Conservation (phyloP, 2,113 vertebrate species). For the Baryphthengus martii region DNA sequence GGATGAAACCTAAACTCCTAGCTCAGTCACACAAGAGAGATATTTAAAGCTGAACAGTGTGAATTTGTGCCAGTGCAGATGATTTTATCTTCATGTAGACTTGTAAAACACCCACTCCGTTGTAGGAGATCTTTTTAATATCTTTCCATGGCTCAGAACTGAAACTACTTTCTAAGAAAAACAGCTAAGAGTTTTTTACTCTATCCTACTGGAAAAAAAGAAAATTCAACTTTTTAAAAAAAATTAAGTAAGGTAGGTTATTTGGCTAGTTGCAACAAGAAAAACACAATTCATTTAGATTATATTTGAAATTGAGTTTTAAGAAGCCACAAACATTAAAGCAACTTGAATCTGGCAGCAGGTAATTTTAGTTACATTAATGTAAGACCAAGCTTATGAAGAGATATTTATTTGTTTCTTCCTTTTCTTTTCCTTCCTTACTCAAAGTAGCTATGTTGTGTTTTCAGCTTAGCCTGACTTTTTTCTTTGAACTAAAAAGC, state of each 20-base stretch:
- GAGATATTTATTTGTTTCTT: not conserved
- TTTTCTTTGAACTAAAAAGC: conserved; percentile 1
- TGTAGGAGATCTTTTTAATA: not conserved
- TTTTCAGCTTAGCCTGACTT: conserved; percentile 1
- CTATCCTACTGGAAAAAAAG: not conserved
- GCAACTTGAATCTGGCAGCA: not conserved
- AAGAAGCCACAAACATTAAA: not conserved
- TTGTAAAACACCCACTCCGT: not conserved
- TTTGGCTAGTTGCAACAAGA: not conserved
- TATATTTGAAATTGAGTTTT: not conserved
- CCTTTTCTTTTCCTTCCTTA: not conserved
- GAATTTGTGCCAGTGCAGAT: not conserved
- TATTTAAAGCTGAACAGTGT: not conserved
- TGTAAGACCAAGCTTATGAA: not conserved
- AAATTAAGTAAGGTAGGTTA: not conserved
- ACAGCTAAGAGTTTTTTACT: not conserved
- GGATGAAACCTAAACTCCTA: not conserved
- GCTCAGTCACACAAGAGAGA: not conserved
- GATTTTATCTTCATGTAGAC: not conserved
- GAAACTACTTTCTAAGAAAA: conserved; percentile 51
- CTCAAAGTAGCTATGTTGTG: not conserved
- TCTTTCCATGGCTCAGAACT: not conserved
- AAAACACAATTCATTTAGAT: not conserved
- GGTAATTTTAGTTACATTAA: not conserved
- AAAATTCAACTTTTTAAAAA: not conserved